A percentile compares a stretch with the other conserved stretches of the same genome.
phyloP scores from a whole-genome alignment of 2,113 vertebrate species.

The Chionomys nivalis region DNA sequence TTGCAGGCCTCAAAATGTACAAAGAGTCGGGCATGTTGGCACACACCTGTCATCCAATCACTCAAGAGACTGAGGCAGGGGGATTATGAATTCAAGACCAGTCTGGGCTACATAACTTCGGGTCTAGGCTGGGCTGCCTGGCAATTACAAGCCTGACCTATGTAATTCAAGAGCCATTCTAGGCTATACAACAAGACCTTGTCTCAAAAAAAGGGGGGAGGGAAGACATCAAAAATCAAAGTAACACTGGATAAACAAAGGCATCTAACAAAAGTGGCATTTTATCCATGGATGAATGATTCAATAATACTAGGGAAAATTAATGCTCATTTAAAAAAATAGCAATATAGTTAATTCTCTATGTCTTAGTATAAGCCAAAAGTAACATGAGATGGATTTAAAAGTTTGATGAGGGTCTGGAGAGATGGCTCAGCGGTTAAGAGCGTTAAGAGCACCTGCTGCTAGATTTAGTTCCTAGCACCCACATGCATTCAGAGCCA shows the following conservation, averaged over 20 bases:
- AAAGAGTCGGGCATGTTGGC: background rate
- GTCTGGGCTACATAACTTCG: background rate
- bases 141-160: background rate
- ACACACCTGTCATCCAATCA: background rate
- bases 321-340: background rate
- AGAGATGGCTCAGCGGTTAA: background rate
- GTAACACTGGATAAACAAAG: background rate
- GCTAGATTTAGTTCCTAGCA: background rate
- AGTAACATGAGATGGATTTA: background rate
- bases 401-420: background rate
- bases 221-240: background rate
- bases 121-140: background rate
- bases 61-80: background rate
- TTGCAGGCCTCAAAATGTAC: background rate
- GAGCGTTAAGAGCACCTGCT: too few relatives aligned
- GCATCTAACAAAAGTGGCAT: background rate
- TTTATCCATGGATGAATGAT: background rate
- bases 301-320: background rate
- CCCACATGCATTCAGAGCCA: background rate
- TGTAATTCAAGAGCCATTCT: background rate
- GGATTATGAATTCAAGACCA: background rate
- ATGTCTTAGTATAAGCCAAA: background rate
- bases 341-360: background rate
- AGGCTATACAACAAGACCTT: background rate
- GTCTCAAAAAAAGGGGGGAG: background rate